phyloP scores from a whole-genome alignment of 2,888 invertebrate species.

The Anorthoa munda region DNA sequence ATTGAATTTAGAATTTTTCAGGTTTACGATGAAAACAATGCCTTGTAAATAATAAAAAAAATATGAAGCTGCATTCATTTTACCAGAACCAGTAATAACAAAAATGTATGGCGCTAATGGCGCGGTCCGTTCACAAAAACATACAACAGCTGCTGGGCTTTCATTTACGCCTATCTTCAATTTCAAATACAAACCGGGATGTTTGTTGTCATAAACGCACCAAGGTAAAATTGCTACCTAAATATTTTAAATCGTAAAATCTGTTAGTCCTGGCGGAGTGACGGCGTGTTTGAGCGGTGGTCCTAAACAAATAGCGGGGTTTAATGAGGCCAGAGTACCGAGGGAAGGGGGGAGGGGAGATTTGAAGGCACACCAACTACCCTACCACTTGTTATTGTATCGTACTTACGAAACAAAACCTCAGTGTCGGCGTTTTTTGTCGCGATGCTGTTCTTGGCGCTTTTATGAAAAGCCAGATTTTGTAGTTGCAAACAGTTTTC shows the following conservation, averaged over 20 bases:
- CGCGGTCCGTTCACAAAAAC: constrained; percentile 17
- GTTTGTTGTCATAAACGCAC: constrained; percentile 85
- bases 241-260: constrained; percentile 89
- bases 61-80: background rate
- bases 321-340: constrained; percentile 84
- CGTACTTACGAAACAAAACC: constrained; percentile 58
- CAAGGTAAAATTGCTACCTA: constrained; percentile 83
- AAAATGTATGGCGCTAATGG: background rate
- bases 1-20: background rate
- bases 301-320: constrained; percentile 88
- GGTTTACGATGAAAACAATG: background rate
- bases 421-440: constrained; percentile 35
- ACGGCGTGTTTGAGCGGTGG: constrained; percentile 85
- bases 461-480: constrained; percentile 14
- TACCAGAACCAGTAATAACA: background rate
- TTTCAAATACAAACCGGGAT: constrained; percentile 77
- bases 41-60: background rate
- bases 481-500: background rate
- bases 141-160: constrained; percentile 45
- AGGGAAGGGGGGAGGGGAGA: constrained; percentile 44
- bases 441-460: constrained; percentile 8
- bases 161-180: constrained; percentile 59
- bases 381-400: constrained; percentile 64
- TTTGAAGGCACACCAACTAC: constrained; percentile 53
- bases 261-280: constrained; percentile 85